Evolutionary conservation across 2,888 invertebrate species (phyloP).

Genomic region (Eupithecia dodoneata): DNA sequence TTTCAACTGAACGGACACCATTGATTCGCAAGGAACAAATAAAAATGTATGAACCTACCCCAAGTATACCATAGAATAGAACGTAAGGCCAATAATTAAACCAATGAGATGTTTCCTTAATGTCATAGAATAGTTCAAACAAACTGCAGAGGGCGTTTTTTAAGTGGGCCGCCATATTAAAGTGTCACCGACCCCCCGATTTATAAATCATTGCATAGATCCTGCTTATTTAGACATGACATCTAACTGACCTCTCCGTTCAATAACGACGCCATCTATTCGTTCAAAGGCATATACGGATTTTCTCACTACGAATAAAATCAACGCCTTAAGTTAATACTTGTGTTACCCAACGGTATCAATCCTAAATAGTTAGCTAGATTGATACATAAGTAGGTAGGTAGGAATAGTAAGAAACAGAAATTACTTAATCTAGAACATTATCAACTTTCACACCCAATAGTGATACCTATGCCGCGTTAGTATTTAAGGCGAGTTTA

Average conservation of each 20-base stretch:
- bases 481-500: neutral
- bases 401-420: neutral
- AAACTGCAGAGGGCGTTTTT: too few species aligned
- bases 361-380: neutral
- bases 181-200: too few species aligned
- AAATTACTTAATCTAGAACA: neutral
- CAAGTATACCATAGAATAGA: neutral
- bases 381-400: neutral
- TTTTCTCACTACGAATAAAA: neutral
- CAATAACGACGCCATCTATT: too few species aligned
- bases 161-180: too few species aligned
- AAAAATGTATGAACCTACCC: neutral
- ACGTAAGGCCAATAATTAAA: neutral
- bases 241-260: too few species aligned
- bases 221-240: too few species aligned
- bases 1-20: neutral
- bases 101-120: neutral
- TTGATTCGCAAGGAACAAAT: constrained; percentile 55
- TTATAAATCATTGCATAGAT: too few species aligned
- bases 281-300: neutral
- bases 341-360: neutral
- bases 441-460: neutral
- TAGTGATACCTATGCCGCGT: neutral
- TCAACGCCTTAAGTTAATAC: neutral
- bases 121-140: too few species aligned